Conservation (phyloP, 2,888 invertebrate genomes). For the Drosophila borealis region DNA sequence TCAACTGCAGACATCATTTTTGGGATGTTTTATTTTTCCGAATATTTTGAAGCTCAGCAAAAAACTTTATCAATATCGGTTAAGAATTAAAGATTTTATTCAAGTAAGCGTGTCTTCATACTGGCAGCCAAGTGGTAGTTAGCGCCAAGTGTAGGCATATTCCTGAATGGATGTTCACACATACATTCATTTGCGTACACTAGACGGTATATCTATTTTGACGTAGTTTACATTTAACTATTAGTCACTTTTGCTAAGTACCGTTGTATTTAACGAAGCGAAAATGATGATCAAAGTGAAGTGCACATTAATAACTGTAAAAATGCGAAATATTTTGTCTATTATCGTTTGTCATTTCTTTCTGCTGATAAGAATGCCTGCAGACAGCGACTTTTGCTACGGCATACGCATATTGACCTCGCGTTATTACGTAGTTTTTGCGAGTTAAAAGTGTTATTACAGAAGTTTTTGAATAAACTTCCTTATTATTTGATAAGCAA, state of each 20-base stretch:
- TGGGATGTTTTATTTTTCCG: no score
- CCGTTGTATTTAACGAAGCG: slow-evolving; percentile 11
- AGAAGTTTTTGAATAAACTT: not conserved
- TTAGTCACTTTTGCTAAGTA: slow-evolving; percentile 15
- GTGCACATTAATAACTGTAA: slow-evolving; percentile 17
- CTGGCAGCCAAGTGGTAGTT: no score
- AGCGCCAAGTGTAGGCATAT: no score
- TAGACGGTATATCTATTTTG: not conserved
- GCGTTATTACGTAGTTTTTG: not conserved
- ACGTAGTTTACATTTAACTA: slow-evolving; percentile 4
- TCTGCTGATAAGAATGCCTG: slow-evolving; percentile 2
- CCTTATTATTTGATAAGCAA: not conserved
- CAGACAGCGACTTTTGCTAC: no score
- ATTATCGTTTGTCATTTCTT: slow-evolving; percentile 15
- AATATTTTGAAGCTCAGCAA: no score
- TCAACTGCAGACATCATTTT: no score
- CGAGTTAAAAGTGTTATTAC: not conserved
- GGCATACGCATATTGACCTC: not conserved
- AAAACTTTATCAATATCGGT: no score
- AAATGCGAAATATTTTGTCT: slow-evolving; percentile 12
- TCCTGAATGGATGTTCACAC: no score
- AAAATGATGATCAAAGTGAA: slow-evolving; percentile 8
- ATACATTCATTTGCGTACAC: no score
- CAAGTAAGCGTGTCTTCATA: no score
- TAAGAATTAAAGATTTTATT: no score